Evolutionary conservation across 53 echinoderm and acorn worm genomes (phyloP).

Genomic region (Echinometra lucunter): DNA sequence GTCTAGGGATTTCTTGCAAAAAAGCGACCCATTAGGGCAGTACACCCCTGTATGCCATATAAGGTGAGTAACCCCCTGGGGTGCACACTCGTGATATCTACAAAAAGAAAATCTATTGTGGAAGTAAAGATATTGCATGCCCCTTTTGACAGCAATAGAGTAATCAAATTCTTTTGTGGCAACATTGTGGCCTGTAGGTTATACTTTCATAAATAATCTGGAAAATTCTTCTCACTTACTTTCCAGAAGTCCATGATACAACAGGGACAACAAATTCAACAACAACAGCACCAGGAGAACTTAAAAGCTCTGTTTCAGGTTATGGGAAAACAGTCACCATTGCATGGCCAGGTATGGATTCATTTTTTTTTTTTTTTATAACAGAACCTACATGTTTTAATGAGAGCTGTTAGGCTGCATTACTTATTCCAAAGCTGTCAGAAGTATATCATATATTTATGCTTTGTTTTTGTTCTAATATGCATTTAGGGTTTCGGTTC

Average conservation of each 20-base stretch:
- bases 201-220: not conserved
- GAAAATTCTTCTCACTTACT: not conserved
- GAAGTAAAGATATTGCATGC: not conserved
- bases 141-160: not conserved
- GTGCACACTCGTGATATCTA: no score
- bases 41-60: no score
- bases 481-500: no score
- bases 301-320: slow-evolving; percentile 46
- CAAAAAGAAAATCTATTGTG: no score
- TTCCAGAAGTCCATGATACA: not conserved
- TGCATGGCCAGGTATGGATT: slow-evolving; percentile 9
- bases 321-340: slow-evolving; percentile 32
- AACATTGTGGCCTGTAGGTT: not conserved
- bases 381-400: no score
- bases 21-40: no score
- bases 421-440: not conserved
- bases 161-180: not conserved
- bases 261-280: not conserved
- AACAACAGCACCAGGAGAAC: slow-evolving; percentile 33
- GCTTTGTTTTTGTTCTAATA: no score
- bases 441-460: not conserved
- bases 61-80: no score
- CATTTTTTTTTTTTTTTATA: not conserved
- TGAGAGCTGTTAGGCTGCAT: not conserved
- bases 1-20: no score